Conservation (phyloP, 2,888 invertebrate genomes). For the Pollenia angustigena region DNA sequence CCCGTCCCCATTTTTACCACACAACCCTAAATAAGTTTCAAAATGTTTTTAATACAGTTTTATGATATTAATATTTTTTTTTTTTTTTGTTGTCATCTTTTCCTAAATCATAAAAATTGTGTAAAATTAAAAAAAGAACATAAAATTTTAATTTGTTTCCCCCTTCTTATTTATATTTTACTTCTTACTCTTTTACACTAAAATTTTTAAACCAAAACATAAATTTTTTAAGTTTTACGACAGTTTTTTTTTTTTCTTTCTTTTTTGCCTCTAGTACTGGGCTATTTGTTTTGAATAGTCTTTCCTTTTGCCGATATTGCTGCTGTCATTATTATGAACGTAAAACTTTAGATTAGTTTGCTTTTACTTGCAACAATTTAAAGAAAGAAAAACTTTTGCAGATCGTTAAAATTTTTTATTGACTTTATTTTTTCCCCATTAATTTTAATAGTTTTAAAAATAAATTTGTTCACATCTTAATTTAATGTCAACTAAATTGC, state of each 20-base stretch:
- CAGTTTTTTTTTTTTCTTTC: conserved; percentile 9
- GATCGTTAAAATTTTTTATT: conserved; percentile 59
- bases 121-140: conserved; percentile 53
- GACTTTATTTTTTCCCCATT: conserved; percentile 11
- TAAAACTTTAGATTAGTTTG: conserved; percentile 35
- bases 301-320: not conserved
- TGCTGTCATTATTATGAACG: conserved; percentile 33
- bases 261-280: not conserved
- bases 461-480: conserved; percentile 25
- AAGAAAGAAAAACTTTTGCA: conserved; percentile 48
- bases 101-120: conserved; percentile 51
- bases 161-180: conserved; percentile 31
- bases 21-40: not conserved
- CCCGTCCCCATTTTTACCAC: not conserved
- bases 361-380: conserved; percentile 59
- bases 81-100: conserved; percentile 19
- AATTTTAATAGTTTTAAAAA: conserved; percentile 49
- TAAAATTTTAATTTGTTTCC: conserved; percentile 42
- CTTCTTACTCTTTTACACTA: conserved; percentile 28
- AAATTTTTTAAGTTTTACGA: conserved; percentile 56
- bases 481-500: conserved; percentile 53
- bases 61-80: conserved; percentile 15
- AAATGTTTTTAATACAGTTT: conserved; percentile 30
- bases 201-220: conserved; percentile 35
- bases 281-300: conserved; percentile 26